Conservation (phyloP, 2,113 vertebrate genomes). For the Physeter macrocephalus region DNA sequence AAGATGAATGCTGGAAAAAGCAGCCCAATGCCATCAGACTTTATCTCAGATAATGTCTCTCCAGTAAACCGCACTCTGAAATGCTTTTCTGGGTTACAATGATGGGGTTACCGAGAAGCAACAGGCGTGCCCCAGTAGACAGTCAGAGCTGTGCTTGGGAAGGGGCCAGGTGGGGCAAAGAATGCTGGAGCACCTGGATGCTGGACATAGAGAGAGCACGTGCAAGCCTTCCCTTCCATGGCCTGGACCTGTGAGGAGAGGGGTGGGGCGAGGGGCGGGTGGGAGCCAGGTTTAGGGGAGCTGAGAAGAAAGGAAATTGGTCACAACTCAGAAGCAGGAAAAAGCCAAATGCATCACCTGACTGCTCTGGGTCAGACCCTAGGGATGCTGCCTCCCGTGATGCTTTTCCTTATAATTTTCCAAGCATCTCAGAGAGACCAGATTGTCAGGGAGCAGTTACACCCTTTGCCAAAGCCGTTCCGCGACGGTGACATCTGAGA, state of each 20-base stretch:
- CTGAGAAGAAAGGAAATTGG: background rate
- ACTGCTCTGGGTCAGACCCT: background rate
- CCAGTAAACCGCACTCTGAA: accelerated
- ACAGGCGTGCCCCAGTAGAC: accelerated
- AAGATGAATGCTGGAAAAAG: background rate
- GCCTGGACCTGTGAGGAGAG: accelerated
- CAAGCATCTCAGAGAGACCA: background rate
- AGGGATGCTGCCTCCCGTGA: accelerated
- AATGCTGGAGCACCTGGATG: background rate
- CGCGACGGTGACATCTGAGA: accelerated
- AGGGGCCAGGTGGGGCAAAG: accelerated
- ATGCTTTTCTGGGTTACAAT: background rate
- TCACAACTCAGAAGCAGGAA: background rate
- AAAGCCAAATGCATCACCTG: too few species aligned
- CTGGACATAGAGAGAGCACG: accelerated
- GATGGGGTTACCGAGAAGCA: background rate
- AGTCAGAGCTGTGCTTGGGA: background rate
- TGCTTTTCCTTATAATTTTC: background rate
- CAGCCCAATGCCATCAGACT: background rate
- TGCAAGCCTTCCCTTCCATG: background rate
- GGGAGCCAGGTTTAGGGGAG: background rate
- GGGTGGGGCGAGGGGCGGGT: accelerated
- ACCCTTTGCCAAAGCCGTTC: background rate
- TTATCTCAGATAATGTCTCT: background rate
- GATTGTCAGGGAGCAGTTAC: background rate